Conservation (phyloP, 2,113 vertebrate genomes). For the Tachysurus fulvidraco region DNA sequence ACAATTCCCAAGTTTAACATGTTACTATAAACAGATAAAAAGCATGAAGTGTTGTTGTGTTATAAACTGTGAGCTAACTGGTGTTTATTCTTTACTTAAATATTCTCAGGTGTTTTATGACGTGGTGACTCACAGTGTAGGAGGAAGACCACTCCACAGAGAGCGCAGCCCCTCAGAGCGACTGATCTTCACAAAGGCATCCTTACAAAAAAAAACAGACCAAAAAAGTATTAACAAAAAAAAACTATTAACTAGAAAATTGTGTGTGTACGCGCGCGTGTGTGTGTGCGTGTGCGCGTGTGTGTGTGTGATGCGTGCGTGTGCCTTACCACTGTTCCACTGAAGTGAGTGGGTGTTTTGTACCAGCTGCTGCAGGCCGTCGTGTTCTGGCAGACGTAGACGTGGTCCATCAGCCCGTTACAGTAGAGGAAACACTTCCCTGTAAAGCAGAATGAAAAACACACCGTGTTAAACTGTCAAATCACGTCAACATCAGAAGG, state of each 20-base stretch:
- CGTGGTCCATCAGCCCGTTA: constrained; percentile 89
- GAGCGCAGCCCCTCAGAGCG: constrained; percentile 87
- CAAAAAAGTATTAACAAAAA: rapidly evolving
- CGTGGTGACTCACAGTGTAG: constrained; percentile 86
- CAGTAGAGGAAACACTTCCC: constrained; percentile 96
- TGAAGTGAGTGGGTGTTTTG: constrained; percentile 84
- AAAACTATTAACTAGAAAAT: not conserved
- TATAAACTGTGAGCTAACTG: not conserved
- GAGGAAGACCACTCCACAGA: constrained; percentile 93
- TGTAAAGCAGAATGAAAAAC: constrained; percentile 55
- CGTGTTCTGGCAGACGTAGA: constrained; percentile 88
- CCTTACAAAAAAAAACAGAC: constrained; percentile 67
- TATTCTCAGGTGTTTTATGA: not conserved
- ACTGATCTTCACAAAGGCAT: constrained; percentile 93
- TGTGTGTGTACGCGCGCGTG: not conserved
- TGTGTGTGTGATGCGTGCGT: too few species aligned
- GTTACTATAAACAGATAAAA: not conserved
- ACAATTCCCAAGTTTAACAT: not conserved
- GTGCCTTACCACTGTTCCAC: constrained; percentile 84
- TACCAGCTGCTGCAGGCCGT: constrained; percentile 84
- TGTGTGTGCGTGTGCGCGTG: not conserved
- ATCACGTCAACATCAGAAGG: not conserved
- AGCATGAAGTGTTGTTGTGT: too few species aligned
- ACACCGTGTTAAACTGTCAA: not conserved
- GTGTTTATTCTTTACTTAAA: too few species aligned